A percentile compares a stretch with the other conserved stretches of the same genome.
Evolutionary conservation across 2,797 vertebrate genomes (phyloP).

Genomic region (Pseudotriccus pelzelni): DNA sequence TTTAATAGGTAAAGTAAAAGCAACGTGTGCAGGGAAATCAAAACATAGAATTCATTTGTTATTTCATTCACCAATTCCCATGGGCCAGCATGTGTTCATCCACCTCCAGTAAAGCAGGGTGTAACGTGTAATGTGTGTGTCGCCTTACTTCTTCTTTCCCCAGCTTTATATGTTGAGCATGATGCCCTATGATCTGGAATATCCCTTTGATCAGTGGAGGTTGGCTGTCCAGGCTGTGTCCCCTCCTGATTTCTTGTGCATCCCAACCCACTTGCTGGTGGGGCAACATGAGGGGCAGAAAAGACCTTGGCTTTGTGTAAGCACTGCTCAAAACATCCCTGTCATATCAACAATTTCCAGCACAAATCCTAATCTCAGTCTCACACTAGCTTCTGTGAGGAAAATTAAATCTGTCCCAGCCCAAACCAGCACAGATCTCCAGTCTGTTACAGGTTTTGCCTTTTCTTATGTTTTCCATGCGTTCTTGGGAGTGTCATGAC

Average conservation of each 20-base stretch:
- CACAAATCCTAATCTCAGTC: not conserved
- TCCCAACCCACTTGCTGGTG: not conserved
- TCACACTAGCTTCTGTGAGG: not conserved
- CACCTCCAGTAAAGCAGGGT: not conserved
- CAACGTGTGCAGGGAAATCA: not conserved
- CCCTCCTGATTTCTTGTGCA: not conserved
- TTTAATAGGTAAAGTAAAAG: not conserved
- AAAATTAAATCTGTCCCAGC: not conserved
- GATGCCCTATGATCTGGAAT: not conserved
- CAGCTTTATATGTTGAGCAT: not conserved
- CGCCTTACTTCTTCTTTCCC: not conserved
- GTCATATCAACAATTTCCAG: not conserved
- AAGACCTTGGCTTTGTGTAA: not conserved
- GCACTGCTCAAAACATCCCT: not conserved
- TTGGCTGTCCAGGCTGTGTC: not conserved
- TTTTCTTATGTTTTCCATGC: not conserved
- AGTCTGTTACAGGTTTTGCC: not conserved
- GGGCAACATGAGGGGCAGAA: not conserved
- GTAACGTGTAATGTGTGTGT: accelerated
- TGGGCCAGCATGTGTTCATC: not conserved
- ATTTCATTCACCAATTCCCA: not conserved
- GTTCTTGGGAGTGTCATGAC: not conserved
- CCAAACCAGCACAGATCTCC: not conserved
- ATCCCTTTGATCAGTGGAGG: not conserved
- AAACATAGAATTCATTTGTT: not conserved